phyloP scores from a whole-genome alignment of 1,140 invertebrate species.

The Psilanteris sp. region DNA sequence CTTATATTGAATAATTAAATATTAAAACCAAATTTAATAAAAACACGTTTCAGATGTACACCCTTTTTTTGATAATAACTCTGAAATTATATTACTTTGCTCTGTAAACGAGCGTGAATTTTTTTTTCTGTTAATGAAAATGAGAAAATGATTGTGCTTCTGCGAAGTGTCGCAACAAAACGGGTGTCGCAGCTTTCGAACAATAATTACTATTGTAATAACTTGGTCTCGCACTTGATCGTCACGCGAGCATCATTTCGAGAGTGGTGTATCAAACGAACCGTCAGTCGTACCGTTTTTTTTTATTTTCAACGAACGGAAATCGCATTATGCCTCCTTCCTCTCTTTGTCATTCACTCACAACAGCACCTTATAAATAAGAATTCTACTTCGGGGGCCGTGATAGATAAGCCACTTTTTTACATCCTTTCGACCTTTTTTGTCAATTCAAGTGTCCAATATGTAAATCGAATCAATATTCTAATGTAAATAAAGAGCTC shows the following conservation, averaged over 20 bases:
- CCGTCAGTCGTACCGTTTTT: conserved; percentile 10
- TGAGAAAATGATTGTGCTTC: conserved; percentile 5
- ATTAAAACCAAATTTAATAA: too few relatives aligned
- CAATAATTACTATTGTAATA: conserved; percentile 34
- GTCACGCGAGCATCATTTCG: conserved; percentile 46
- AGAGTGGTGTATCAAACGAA: conserved; percentile 20
- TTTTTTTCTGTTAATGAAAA: conserved; percentile 4
- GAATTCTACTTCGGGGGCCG: conserved; percentile 8
- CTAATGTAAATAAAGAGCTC: too few relatives aligned
- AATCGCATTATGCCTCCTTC: conserved; percentile 33
- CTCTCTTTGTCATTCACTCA: conserved; percentile 33
- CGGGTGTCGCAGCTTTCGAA: conserved; percentile 19
- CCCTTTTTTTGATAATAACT: too few relatives aligned
- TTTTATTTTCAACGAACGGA: conserved; percentile 25
- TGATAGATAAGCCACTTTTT: conserved; percentile 13
- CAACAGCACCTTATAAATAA: conserved; percentile 23
- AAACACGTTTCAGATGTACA: too few relatives aligned
- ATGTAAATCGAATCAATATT: not conserved
- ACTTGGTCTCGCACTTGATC: conserved; percentile 28
- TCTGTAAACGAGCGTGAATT: not conserved
- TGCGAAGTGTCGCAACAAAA: conserved; percentile 7
- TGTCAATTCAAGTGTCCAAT: not conserved
- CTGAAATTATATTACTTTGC: too few relatives aligned
- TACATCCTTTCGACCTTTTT: not conserved
- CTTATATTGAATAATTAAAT: too few relatives aligned